Base-by-base conservation (phyloP, 2,888 invertebrate species). In the Liopterus haemorrhoidalis region DNA sequence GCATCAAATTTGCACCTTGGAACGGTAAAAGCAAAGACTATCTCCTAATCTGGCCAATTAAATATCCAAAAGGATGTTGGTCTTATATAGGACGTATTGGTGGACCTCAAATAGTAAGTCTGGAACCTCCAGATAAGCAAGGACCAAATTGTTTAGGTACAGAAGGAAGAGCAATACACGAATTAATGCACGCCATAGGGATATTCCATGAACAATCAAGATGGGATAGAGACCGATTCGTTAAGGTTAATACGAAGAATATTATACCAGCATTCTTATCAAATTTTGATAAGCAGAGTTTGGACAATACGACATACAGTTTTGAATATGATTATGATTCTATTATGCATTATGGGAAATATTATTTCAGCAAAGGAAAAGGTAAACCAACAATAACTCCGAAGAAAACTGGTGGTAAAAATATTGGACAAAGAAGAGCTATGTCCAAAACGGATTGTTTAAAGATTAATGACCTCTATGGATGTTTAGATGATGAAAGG, bases 201-300 rank as follows among this genome's bases (percentile, higher is more conserved):
- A 79, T 87, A 47, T 85, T 85, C 65, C 87, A 88, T 60, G 87
- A 88, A 59, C 87, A 88, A 56, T 82, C 81, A 1, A 68, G 87
- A 46, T 77, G 80, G 31, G 87, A 87, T 65, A 70, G 87, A 44
- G 83, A 84, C 58, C 70, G 73, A 45, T 81, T 72, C 59, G 81
- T 88, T 1, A 79, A 78, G 57, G 76, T 87, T 28, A 76, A 81
- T 54, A 71, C 72, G 55, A 79, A 81, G 5, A 85, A 86, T 60
- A 76, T 82, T 33, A 70, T 80, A 47, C 73, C 75, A 56, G 71
- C 71, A 44, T 81, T 74, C 56, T 66, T 72, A 39, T 70, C 73
- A 21, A 82, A 82, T 59, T 82, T 82, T 55, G 78, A 78, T 49
- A 76, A 81, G 38, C 76, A 81, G 51, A 76, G 79, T 36, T 64